Base-by-base conservation (phyloP, 2,113 vertebrate genomes). In the pig (Sus scrofa) region DNA sequence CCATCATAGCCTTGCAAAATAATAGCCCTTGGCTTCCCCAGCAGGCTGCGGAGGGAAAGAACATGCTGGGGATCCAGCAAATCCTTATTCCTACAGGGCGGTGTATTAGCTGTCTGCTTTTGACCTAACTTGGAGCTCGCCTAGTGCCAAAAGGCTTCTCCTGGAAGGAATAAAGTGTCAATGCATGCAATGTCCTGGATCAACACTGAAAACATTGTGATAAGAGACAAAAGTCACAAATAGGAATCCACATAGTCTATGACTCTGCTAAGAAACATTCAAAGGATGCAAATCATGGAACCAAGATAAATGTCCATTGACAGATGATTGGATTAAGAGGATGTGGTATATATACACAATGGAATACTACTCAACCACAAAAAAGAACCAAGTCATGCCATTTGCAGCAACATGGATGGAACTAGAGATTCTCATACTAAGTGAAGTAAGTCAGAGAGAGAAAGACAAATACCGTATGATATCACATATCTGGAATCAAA, bases 151-250 rank as follows among this genome's bases (percentile, higher is more conserved):
- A n/a, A 27, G 14, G 12, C 67, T 71, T 62, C 32, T n/a, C 75
- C 54, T 32, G 16, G 65, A 67, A 54, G 26, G 5, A 65, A 24
- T 18, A 34, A 91, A 52, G 22, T 13, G 9, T 24, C 54, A 44
- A 37, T 63, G 24, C 0, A 0, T 52, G 1, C 0, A 5, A 9
- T 26, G 39, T 14, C 1, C 1, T 6, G 13, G 13, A 6, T 24
- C 70, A 8, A 3, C 3, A 2, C 24, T 27, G n/a, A 52, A 54
- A 39, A 85, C 14, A 54, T 27, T 22, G 16, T 16, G 58, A 2
- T 32, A 3, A 44, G 34, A 37, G 34, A 19, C 34, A n/a, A 78
- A 32, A 54, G 8, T 1, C 37, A n/a, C 13, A 26, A 18, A 15
- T 1, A 20, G 19, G 16, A 24, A n/a, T 34, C 67, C 68, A 22